Percentiles rank a stretch among this genome's conserved stretches.
These are phyloP conservation scores for Enteromius anoplus DNA, from an alignment of 2,797 vertebrate species.

Conservation along the genomic window DNA sequence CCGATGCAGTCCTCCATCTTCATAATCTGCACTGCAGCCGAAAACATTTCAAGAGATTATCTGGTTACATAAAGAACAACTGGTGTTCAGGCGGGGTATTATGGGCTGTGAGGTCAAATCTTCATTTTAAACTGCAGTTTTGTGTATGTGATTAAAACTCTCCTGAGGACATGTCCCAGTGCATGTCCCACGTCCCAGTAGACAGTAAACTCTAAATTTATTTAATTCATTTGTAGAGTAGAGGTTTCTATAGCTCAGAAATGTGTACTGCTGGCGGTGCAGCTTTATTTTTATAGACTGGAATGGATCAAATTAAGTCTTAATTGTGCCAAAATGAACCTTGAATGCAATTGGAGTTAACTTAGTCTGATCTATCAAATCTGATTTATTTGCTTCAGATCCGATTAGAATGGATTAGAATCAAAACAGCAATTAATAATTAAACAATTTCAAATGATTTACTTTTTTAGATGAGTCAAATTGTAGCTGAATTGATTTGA, in stretches of 20 bases:
- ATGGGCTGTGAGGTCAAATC: slow-evolving; percentile 21
- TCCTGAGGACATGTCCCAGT: not conserved
- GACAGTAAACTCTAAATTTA: not conserved
- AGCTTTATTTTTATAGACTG: not conserved
- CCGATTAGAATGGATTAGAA: not conserved
- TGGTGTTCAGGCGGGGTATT: slow-evolving; percentile 9
- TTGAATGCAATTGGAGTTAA: not conserved
- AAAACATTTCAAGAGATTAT: slow-evolving; percentile 46
- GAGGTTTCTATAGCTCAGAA: not conserved
- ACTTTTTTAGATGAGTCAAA: not conserved
- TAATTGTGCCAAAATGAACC: not conserved
- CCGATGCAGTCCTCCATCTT: slow-evolving; percentile 48
- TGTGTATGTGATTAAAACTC: slow-evolving; percentile 14
- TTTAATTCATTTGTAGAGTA: not conserved
- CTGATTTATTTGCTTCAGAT: not conserved
- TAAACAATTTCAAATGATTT: not conserved
- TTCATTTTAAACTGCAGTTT: slow-evolving; percentile 9
- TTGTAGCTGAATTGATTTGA: not conserved
- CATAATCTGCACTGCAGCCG: slow-evolving; percentile 21
- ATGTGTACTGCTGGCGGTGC: not conserved
- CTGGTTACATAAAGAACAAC: slow-evolving; percentile 53
- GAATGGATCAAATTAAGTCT: not conserved
- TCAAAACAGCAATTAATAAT: not conserved
- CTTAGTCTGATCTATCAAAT: not conserved
- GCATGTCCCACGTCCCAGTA: not conserved